Base-by-base conservation (phyloP, 2,113 vertebrate genomes). In the Salvelinus sp. region DNA sequence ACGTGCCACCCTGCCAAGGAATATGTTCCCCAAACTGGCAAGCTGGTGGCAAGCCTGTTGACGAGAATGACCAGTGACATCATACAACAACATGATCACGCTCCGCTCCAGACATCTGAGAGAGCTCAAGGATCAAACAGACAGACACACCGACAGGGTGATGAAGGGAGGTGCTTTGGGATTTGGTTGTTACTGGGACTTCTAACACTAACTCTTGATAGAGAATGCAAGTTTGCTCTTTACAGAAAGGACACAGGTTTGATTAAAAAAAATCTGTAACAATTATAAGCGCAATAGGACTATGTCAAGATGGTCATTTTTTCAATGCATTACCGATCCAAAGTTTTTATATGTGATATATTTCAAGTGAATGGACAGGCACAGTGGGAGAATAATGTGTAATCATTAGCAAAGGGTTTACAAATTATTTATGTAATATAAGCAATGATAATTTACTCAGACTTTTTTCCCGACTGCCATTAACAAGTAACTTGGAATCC, bases 1-100 rank as follows among this genome's bases (percentile, higher is more conserved):
- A 95, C 95, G 95, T 93, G 92, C 93, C 94, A 88, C 91, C 94
- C 94, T 94, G 93, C 94, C 94, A 92, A 91, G 88, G 95, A 97
- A 95, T 96, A 96, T 97, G 96, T 95, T 97, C 93, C 94, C 94
- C 93, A 95, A 90, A 91, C 93, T 95, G 93, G 95, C 94, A 95
- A 95, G 94, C 94, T 95, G 93, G 92, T 95, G 93, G 90, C 89
- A 92, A 92, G 84, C 92, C 92, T 44, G 93, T 92, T 93, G 93
- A 94, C 92, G 93, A 91, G 85, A 92, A 94, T 78, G 76, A 87
- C 67, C 73, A 65, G 74, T 83, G 79, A 87, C 82, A 91, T 89
- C 84, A 88, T 85, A 87, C 83, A 84, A 86, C 90, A 92, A 83
- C 78, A 83, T 69, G 81, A 90, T 88, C 83, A 82, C 75, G 78